phyloP scores from a whole-genome alignment of 2,113 vertebrate genomes.

The Gadus macrocephalus region DNA sequence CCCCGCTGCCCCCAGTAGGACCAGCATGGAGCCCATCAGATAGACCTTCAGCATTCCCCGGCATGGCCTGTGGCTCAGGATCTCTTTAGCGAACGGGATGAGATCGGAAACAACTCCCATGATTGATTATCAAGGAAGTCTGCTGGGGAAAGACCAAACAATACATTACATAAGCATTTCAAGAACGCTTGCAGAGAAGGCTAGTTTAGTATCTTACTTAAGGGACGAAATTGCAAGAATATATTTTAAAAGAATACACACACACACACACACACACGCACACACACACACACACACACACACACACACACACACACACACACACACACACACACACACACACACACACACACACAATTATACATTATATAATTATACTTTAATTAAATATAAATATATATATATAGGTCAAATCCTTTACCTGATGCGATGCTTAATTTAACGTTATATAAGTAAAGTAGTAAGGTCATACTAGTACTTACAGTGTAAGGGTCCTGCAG shows the following conservation, averaged over 20 bases:
- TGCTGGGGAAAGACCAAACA: conserved; percentile 1
- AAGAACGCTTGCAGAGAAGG: not conserved
- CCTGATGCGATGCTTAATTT: no score
- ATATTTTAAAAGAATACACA: not conserved
- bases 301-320: not conserved
- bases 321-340: not conserved
- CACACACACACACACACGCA: not conserved
- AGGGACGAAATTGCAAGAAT: not conserved
- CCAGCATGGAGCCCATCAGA: conserved; percentile 83
- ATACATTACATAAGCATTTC: not conserved
- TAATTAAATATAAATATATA: no score
- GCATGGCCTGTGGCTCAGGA: conserved; percentile 77
- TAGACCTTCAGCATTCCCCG: conserved; percentile 83
- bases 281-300: not conserved
- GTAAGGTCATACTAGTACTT: not conserved
- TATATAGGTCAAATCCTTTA: no score
- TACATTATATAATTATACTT: no score
- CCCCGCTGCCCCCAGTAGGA: conserved; percentile 76
- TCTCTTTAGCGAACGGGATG: conserved; percentile 83
- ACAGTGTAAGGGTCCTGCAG: not conserved
- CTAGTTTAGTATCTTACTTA: not conserved
- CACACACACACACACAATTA: not conserved
- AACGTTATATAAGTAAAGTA: no score
- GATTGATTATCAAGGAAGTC: not conserved
- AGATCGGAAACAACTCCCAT: conserved; percentile 84